A percentile compares a stretch with the other conserved stretches of the same genome.
Evolutionary conservation across 2,113 vertebrate species (phyloP).

Genomic region (Thymallus thymallus): DNA sequence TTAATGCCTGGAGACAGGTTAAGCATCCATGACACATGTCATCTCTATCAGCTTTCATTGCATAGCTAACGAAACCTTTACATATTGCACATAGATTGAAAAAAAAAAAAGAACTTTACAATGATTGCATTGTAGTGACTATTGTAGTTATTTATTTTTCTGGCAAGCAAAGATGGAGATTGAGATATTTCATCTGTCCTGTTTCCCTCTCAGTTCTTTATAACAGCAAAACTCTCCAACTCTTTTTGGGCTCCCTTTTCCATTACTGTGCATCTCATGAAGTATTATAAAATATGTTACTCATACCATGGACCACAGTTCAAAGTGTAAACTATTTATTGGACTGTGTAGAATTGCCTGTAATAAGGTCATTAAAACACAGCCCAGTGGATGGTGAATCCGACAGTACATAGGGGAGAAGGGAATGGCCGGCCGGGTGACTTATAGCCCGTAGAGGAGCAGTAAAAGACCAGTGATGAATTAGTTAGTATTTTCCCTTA

Average conservation of each 20-base stretch:
- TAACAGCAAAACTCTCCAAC: constrained; percentile 8
- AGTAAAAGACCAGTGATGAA: constrained; percentile 84
- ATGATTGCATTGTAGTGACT: background rate
- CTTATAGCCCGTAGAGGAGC: constrained; percentile 72
- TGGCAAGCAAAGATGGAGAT: constrained; percentile 25
- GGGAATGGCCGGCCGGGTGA: constrained; percentile 57
- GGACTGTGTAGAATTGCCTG: constrained; percentile 59
- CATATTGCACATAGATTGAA: constrained; percentile 18
- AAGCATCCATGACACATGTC: constrained; percentile 58
- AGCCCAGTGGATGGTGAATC: constrained; percentile 53
- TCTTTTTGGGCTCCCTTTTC: constrained; percentile 29
- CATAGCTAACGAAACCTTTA: constrained; percentile 47
- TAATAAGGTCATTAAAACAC: constrained; percentile 73
- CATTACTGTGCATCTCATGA: constrained; percentile 56
- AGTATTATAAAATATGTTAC: constrained; percentile 67
- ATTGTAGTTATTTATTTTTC: background rate
- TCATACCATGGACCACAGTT: constrained; percentile 64
- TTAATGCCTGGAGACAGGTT: constrained; percentile 61
- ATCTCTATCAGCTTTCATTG: constrained; percentile 53
- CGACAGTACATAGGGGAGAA: constrained; percentile 49
- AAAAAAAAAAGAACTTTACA: constrained; percentile 10
- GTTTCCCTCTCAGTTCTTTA: constrained; percentile 35
- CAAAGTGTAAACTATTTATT: constrained; percentile 70
- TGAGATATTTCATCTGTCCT: constrained; percentile 35
- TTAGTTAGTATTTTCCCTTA: constrained; percentile 83